Evolutionary conservation across 2,797 vertebrate species (phyloP), one percentile per base, ranked within the genome.

Genomic region (Neosalanx taihuensis): DNA sequence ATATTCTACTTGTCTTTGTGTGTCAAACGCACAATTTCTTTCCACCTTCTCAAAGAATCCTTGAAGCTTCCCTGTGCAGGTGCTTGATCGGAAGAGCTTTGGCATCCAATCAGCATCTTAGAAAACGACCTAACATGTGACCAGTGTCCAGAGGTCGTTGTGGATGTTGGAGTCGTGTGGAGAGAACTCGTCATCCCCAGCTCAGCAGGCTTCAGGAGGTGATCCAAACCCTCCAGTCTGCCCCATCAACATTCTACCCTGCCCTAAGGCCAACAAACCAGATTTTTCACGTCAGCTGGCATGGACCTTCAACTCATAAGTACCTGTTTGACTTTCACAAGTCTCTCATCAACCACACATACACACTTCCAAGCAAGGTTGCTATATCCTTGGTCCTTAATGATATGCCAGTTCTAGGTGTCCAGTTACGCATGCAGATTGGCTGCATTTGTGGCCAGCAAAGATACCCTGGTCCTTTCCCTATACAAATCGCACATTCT

Each of bases 281-380:
- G 92, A 92, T 94, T 93, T 91, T 88, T 92, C 89, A 92, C 88
- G 92, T 93, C 92, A 92, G 89, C 89, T 91, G 90, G 90, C 87
- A 88, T 87, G 88, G 90, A 91, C 90, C 90, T 91, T 89, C 91
- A 89, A 86, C 88, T 91, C 89, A 87, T 90, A 93, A 93, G 92
- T 93, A 92, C 87, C 86, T 90, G 86, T 93, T 94, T 93, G 93
- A 94, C 93, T 94, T 94, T 94, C 93, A 91, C 88, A 91, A 92
- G 90, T 93, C 91, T 90, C 89, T 70, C 86, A 88, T 89, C 89
- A 90, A 88, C 83, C 84, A 77, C 79, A 84, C 85, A 79, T 79
- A 82, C 80, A 77, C 88, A 87, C 91, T 92, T 83, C 79, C 86
- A 87, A 84, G 87, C 91, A 93, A 93, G 92, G 92, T 92, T 91